Conservation (phyloP, 2,888 invertebrate genomes). For the Camptogramma bilineatum region DNA sequence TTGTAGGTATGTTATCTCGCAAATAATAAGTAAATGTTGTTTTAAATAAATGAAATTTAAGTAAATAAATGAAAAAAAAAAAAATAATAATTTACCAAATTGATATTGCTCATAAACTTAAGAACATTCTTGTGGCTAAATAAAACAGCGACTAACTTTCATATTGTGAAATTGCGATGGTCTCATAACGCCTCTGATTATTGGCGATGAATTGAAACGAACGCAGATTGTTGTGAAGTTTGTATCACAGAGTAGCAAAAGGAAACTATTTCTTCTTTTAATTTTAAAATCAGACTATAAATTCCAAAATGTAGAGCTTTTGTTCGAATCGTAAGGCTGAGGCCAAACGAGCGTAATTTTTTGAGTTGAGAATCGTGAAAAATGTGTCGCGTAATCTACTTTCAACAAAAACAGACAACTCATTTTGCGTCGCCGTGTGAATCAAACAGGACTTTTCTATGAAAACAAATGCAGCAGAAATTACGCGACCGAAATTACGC, state of each 20-base stretch:
- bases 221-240: slow-evolving; percentile 29
- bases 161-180: slow-evolving; percentile 41
- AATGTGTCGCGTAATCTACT: too few species aligned
- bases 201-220: slow-evolving; percentile 43
- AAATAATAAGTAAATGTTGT: neutral
- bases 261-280: neutral
- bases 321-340: neutral
- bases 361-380: too few species aligned
- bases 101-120: slow-evolving; percentile 21
- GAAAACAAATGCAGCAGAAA: too few species aligned
- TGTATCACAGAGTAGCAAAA: slow-evolving; percentile 15
- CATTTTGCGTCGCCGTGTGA: too few species aligned
- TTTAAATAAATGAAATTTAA: too few species aligned
- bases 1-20: neutral
- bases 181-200: slow-evolving; percentile 42
- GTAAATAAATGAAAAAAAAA: too few species aligned
- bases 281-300: neutral
- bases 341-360: too few species aligned
- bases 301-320: neutral
- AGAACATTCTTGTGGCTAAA: slow-evolving; percentile 33
- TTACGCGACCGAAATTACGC: too few species aligned
- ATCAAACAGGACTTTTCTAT: too few species aligned
- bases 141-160: slow-evolving; percentile 40
- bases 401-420: too few species aligned
- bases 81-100: slow-evolving; percentile 14